Evolutionary conservation across 2,888 invertebrate genomes (phyloP).

Genomic region (Xanthorhoe designata): DNA sequence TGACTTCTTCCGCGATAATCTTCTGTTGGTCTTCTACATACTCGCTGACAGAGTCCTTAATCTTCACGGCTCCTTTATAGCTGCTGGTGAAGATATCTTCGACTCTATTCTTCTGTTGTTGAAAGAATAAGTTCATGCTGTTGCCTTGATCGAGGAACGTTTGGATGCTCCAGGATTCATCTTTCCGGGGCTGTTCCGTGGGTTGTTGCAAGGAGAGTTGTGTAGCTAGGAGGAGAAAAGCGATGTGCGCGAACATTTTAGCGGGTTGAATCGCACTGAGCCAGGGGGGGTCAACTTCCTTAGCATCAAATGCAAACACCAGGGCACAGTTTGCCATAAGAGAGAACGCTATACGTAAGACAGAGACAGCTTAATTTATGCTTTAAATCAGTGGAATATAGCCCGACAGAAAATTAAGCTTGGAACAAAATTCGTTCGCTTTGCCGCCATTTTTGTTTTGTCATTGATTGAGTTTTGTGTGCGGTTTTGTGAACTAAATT

Average conservation of each 20-base stretch:
- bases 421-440: too few species aligned
- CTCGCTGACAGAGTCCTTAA: constrained; percentile 60
- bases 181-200: background rate
- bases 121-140: constrained; percentile 44
- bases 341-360: too few species aligned
- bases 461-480: too few species aligned
- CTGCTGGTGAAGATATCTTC: constrained; percentile 55
- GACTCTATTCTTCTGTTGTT: constrained; percentile 54
- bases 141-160: constrained; percentile 43
- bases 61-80: constrained; percentile 48
- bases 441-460: too few species aligned
- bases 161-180: constrained; percentile 25
- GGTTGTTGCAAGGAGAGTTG: constrained; percentile 25
- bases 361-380: too few species aligned
- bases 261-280: constrained; percentile 18
- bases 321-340: too few species aligned
- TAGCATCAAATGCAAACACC: too few species aligned
- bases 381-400: too few species aligned
- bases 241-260: constrained; percentile 28
- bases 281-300: too few species aligned
- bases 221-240: constrained; percentile 24
- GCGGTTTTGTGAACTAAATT: too few species aligned
- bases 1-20: constrained; percentile 60
- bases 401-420: too few species aligned
- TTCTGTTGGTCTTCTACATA: constrained; percentile 66